Percentiles rank a stretch among this genome's conserved stretches.
phyloP scores from a whole-genome alignment of 2,797 vertebrate species.

The Rhinoraja longicauda region DNA sequence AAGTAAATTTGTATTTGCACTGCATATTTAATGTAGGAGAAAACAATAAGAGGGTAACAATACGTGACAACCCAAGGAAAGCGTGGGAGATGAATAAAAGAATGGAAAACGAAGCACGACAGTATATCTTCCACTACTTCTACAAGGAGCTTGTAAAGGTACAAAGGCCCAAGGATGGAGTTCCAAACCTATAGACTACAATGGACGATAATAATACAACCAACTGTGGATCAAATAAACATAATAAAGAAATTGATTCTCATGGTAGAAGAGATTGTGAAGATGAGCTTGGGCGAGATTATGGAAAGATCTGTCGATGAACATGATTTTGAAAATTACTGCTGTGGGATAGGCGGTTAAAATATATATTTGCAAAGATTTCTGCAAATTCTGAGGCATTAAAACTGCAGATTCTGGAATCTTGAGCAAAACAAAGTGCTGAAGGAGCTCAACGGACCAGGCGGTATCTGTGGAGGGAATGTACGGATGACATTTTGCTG shows the following conservation, averaged over 20 bases:
- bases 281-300: neutral
- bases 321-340: neutral
- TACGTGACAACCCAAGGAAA: neutral
- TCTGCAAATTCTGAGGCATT: neutral
- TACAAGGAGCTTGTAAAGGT: neutral
- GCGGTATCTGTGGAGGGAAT: too few species aligned
- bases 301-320: neutral
- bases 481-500: too few species aligned
- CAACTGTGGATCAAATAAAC: neutral
- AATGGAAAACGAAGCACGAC: neutral
- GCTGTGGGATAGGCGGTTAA: neutral
- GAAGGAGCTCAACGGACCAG: too few species aligned
- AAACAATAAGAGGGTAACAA: neutral
- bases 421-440: too few species aligned
- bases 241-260: neutral
- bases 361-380: neutral
- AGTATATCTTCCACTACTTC: neutral
- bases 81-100: neutral
- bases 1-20: neutral
- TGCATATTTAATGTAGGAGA: neutral
- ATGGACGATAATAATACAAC: neutral
- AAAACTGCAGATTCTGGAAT: too few species aligned
- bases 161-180: neutral
- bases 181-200: neutral
- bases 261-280: too few species aligned